A percentile compares a stretch with the other conserved stretches of the same genome.
Conservation (phyloP, 1,140 invertebrate genomes). For the Rhopalosiphum padi region DNA sequence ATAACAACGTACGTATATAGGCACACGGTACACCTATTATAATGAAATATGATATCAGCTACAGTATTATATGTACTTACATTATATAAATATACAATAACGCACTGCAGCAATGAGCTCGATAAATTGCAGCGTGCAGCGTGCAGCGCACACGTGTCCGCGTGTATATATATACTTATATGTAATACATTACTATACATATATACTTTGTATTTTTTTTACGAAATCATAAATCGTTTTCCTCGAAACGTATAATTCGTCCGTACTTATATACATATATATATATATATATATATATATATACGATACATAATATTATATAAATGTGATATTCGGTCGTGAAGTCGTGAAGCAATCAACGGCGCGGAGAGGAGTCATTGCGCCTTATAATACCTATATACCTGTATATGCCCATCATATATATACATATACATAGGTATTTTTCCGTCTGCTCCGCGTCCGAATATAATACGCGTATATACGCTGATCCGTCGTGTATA, state of each 20-base stretch:
- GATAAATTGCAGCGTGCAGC: conserved; percentile 25
- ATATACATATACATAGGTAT: neutral
- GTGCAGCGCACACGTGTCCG: conserved; percentile 24
- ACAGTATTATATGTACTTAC: neutral
- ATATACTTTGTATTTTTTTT: conserved; percentile 15
- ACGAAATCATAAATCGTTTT: conserved; percentile 54
- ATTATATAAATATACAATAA: neutral
- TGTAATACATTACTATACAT: neutral
- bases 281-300: neutral
- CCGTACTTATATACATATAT: neutral
- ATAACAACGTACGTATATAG: neutral
- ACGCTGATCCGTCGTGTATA: neutral
- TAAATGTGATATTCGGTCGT: conserved; percentile 41
- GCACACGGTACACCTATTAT: neutral
- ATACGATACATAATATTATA: conserved; percentile 15
- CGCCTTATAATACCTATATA: neutral
- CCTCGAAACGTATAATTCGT: conserved; percentile 23
- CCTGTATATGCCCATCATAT: neutral
- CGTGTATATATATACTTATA: neutral
- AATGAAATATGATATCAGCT: neutral
- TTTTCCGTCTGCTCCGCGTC: neutral
- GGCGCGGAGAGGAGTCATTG: conserved; percentile 41
- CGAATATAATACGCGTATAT: neutral
- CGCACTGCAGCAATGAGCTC: neutral
- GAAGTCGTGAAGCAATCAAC: conserved; percentile 56